Base-by-base conservation (phyloP, 2,888 invertebrate genomes). In the Clanis bilineata region DNA sequence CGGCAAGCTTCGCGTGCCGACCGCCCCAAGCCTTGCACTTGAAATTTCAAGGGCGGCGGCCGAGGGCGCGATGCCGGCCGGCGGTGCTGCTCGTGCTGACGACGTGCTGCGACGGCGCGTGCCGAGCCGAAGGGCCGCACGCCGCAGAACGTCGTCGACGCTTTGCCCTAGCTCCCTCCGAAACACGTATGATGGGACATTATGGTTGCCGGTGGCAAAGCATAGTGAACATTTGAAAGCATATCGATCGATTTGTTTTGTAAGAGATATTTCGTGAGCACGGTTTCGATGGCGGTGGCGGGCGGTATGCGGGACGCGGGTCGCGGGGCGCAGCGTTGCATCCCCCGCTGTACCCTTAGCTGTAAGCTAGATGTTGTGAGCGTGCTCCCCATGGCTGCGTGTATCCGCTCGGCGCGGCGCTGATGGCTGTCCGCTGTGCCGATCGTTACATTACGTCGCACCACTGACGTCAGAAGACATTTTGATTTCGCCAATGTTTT, bases 171-270 rank as follows among this genome's bases (percentile, higher is more conserved):
- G 28, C 58, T 47, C 57, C 57, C 21, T 36, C 9, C 7, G 57
- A 25, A 22, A 41, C 41, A 41, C 1, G 18, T 18, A 18, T 41
- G 41, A 21, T 39, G 25, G 38, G 18, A 32, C 28, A 38, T 58
- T 15, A 39, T 65, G 67, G 70, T 59, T 72, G 70, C 61, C 66
- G 67, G 66, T 71, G 71, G 70, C 72, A 64, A 71, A 73, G 23
- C 60, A 74, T 72, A 80, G 83, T 80, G 81, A 77, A 75, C 74
- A 68, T 74, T 80, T 72, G 68, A 63, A 72, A 79, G 69, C 72
- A 77, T 88, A 90, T 90, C 82, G 90, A 90, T 90, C 90, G 85
- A 85, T 87, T 77, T 85, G 88, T 86, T 87, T 86, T 83, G 86
- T 86, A 83, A 83, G 80, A 86, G 85, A 81, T 85, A 84, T 85